Percentiles rank a stretch among this genome's conserved stretches.
These are phyloP conservation scores for Channallabes apus DNA, from an alignment of 2,797 vertebrate species.

Conservation along the genomic window DNA sequence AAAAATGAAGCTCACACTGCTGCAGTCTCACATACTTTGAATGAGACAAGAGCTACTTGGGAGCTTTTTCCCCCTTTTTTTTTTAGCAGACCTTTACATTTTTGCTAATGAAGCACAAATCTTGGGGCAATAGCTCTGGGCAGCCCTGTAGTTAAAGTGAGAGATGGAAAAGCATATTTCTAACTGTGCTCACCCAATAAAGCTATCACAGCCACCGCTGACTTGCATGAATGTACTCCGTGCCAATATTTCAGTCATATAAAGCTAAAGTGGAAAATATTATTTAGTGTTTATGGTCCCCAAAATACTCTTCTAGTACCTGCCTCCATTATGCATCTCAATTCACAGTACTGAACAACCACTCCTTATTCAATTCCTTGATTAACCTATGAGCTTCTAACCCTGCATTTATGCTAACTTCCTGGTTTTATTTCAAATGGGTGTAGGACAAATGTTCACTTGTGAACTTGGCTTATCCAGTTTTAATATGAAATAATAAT, in stretches of 20 bases:
- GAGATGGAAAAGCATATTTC: slow-evolving; percentile 62
- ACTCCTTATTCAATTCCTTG: neutral
- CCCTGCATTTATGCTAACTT: neutral
- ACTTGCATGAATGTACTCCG: slow-evolving; percentile 63
- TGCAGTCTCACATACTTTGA: slow-evolving; percentile 9
- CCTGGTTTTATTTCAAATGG: neutral
- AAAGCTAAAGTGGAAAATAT: slow-evolving; percentile 46
- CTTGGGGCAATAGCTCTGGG: slow-evolving; percentile 42
- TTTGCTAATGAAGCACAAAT: slow-evolving; percentile 54
- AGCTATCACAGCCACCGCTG: slow-evolving; percentile 59
- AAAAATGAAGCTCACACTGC: slow-evolving; percentile 24
- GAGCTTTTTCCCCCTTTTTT: neutral
- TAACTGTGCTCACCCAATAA: slow-evolving; percentile 55
- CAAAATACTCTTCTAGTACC: slow-evolving; percentile 33
- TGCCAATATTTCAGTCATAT: slow-evolving; percentile 51
- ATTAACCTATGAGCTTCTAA: neutral
- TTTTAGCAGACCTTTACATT: slow-evolving; percentile 40
- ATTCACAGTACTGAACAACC: slow-evolving; percentile 19
- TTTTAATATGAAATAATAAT: neutral
- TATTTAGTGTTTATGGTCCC: slow-evolving; percentile 30
- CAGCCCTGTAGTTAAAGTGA: slow-evolving; percentile 62
- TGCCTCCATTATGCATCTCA: neutral
- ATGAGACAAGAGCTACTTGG: slow-evolving; percentile 27
- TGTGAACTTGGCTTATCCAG: neutral
- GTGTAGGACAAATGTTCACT: neutral